Percentiles rank a stretch among this genome's conserved stretches.
phyloP scores from a whole-genome alignment of 2,888 invertebrate genomes.

The Mythimna impura region DNA sequence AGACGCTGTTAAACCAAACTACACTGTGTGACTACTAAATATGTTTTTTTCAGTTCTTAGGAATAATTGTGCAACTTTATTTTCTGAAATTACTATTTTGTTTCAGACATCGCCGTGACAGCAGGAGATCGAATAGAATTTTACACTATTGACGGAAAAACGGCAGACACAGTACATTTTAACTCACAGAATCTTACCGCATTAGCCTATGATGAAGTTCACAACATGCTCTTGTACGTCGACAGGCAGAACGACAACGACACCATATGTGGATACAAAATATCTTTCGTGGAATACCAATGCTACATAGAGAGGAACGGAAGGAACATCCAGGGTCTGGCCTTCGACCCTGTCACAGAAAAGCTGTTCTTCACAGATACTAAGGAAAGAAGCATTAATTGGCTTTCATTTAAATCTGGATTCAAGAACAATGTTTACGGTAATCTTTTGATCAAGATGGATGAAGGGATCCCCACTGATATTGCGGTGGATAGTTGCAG shows the following conservation, averaged over 20 bases:
- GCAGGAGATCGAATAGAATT: not conserved
- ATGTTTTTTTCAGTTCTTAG: too few species aligned
- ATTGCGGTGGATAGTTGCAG: too few species aligned
- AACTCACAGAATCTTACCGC: not conserved
- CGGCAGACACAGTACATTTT: not conserved
- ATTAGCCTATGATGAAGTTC: not conserved
- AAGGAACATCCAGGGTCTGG: not conserved
- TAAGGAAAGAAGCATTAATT: too few species aligned
- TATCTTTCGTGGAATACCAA: not conserved
- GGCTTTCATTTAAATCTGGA: too few species aligned
- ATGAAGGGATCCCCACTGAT: too few species aligned
- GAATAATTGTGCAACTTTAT: too few species aligned
- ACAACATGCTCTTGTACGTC: not conserved
- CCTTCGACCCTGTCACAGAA: constrained; percentile 5
- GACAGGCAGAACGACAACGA: not conserved
- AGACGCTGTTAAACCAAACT: too few species aligned
- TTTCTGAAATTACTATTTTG: not conserved
- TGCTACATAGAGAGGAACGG: not conserved
- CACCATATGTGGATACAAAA: not conserved
- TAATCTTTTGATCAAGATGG: too few species aligned
- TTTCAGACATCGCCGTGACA: not conserved
- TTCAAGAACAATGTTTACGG: too few species aligned
- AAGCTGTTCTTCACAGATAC: too few species aligned
- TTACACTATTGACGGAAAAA: not conserved
- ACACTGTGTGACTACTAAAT: too few species aligned